A percentile compares a stretch with the other conserved stretches of the same genome.
These are phyloP conservation scores for Oxyura jamaicensis DNA, from an alignment of 2,113 vertebrate genomes.

Conservation along the genomic window DNA sequence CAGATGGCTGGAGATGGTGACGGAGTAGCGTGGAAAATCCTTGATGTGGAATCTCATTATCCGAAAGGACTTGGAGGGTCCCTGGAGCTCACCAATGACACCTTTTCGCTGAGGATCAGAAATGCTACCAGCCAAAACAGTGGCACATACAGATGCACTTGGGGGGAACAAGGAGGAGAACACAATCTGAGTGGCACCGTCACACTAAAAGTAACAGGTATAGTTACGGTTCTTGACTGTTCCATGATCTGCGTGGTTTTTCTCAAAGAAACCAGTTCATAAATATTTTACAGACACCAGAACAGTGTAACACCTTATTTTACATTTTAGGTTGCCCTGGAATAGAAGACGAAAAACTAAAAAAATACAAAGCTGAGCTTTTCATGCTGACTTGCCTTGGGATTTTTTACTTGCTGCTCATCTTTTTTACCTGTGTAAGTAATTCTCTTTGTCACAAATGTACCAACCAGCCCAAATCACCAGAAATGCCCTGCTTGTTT, in stretches of 20 bases:
- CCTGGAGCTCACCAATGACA: not conserved
- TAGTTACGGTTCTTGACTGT: not conserved
- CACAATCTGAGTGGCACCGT: conserved; percentile 51
- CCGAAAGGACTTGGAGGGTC: not conserved
- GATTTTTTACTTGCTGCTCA: conserved; percentile 79
- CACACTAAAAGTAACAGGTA: conserved; percentile 77
- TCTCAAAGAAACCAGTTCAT: not conserved
- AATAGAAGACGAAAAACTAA: conserved; percentile 36
- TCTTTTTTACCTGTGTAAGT: conserved; percentile 83
- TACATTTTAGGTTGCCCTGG: conserved; percentile 72
- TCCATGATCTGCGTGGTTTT: accelerated
- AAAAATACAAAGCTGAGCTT: conserved; percentile 73
- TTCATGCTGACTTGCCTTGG: conserved; percentile 74
- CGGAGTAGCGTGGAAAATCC: not conserved
- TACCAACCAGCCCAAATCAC: not conserved
- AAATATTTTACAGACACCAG: not conserved
- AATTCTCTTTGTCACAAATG: not conserved
- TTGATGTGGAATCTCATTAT: not conserved
- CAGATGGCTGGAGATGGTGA: conserved; percentile 35
- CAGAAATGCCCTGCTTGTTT: not conserved
- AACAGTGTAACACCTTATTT: not conserved
- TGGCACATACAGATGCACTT: conserved; percentile 64
- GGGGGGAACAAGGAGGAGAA: conserved; percentile 25
- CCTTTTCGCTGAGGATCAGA: conserved; percentile 67
- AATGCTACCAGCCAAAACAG: conserved; percentile 53